phyloP scores from a whole-genome alignment of 2,888 invertebrate genomes.

The Leptopterna dolabrata region DNA sequence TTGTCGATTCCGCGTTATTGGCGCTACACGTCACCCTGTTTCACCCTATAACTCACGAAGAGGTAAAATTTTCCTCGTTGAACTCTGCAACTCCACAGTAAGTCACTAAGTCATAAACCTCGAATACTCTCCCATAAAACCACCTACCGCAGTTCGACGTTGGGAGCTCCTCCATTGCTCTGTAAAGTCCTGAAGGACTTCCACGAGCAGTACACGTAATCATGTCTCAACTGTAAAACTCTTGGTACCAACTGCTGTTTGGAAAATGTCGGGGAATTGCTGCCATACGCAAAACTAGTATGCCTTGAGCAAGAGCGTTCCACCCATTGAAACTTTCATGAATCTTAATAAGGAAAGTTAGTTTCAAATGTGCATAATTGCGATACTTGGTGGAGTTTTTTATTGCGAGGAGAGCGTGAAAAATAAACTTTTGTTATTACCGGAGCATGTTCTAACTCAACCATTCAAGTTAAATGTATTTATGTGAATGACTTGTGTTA shows the following conservation, averaged over 20 bases:
- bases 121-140: slow-evolving; percentile 18
- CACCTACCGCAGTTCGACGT: slow-evolving; percentile 10
- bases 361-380: neutral
- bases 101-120: slow-evolving; percentile 19
- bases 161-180: neutral
- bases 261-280: neutral
- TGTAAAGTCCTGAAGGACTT: neutral
- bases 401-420: neutral
- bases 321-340: neutral
- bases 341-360: neutral
- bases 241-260: neutral
- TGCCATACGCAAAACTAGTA: neutral
- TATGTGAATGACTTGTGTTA: neutral
- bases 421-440: neutral
- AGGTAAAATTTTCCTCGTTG: neutral
- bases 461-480: neutral
- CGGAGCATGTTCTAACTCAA: neutral
- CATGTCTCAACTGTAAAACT: neutral
- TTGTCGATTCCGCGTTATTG: neutral
- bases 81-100: neutral
- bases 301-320: neutral
- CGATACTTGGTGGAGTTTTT: neutral
- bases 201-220: slow-evolving; percentile 9
- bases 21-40: neutral
- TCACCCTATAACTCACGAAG: neutral